Base-by-base conservation (phyloP, 2,113 vertebrate species). In the Rhynchomys soricoides region DNA sequence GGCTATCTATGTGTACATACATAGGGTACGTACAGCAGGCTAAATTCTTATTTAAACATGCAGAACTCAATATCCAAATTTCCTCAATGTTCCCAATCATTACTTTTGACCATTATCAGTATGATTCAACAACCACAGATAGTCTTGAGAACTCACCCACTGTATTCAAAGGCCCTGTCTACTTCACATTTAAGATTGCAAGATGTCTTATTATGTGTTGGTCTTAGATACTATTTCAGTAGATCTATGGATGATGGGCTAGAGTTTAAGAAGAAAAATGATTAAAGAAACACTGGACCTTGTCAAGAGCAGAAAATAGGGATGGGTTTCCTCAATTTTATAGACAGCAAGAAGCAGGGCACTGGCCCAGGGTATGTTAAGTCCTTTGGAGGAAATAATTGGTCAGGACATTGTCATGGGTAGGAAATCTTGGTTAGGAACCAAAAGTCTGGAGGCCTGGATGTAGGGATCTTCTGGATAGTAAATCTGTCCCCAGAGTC, bases 101-200 rank as follows among this genome's bases (percentile, higher is more conserved):
- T 50, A 5, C 0, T 50, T 12, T 43, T 66, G 48, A 31, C n/a
- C 12, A 19, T 86, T 52, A 21, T 50, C 13, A 48, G 0, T 34
- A 52, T 4, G 9, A 31, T 13, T 57, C 22, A 59, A 7, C 4
- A n/a, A 31, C 26, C 59, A 37, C 15, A 66, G 31, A 17, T 78
- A 86, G 16, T 55, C 37, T 57, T n/a, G 66, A 10, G 24, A 89
- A 66, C 50, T 93, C 48, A n/a, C 9, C 12, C 8, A 68, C 31
- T 74, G 1, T 26, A 37, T 9, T 15, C 3, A 2, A 37, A 2
- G 2, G 0, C 4, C 34, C 22, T 68, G 75, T 12, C 10, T 50
- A 19, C 52, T 52, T 12, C 6, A 34, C 1, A 37, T 0, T 7
- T 86, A 4, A 3, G 3, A 2, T 50, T 9, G 15, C 21, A 78